A percentile compares a stretch with the other conserved stretches of the same genome.
phyloP scores from a whole-genome alignment of 37 sponge, comb jelly and placozoan genomes.

The Corticium candelabrum region DNA sequence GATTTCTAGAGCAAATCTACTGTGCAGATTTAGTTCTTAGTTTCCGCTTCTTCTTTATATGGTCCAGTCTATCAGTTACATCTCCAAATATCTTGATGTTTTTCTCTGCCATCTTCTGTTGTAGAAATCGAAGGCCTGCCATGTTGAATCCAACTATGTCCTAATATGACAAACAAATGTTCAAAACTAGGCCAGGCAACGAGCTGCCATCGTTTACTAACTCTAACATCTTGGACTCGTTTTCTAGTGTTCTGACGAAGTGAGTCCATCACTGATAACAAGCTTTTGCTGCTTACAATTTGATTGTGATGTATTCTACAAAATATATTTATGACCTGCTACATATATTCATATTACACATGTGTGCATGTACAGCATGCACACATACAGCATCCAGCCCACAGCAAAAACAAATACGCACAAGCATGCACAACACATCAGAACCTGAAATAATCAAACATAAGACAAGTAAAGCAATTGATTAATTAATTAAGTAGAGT shows the following conservation, averaged over 20 bases:
- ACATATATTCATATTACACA: too few species aligned
- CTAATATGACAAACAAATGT: conserved; percentile 24
- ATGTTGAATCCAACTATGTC: conserved; percentile 74
- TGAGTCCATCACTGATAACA: conserved; percentile 51
- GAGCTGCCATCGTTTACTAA: conserved; percentile 9
- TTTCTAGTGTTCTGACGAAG: conserved; percentile 24
- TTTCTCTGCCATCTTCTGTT: conserved; percentile 28
- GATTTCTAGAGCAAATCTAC: too few species aligned
- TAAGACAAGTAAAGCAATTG: not conserved
- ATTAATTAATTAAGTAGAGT: not conserved
- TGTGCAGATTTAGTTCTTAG: too few species aligned
- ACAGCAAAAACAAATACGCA: too few species aligned
- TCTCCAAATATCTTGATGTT: conserved; percentile 45
- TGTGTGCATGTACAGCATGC: too few species aligned
- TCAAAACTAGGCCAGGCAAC: not conserved
- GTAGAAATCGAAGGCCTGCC: conserved; percentile 54
- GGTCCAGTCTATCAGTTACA: conserved; percentile 16
- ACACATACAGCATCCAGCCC: too few species aligned
- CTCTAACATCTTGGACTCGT: conserved; percentile 32
- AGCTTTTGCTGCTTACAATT: conserved; percentile 44
- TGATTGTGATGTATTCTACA: conserved; percentile 75
- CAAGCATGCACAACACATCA: too few species aligned
- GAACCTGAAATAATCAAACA: not conserved
- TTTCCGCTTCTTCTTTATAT: conserved; percentile 11
- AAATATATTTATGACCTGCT: too few species aligned